Evolutionary conservation across 2,888 invertebrate genomes (phyloP), one percentile per base, ranked within the genome.

Genomic region (Drosophila leonis): DNA sequence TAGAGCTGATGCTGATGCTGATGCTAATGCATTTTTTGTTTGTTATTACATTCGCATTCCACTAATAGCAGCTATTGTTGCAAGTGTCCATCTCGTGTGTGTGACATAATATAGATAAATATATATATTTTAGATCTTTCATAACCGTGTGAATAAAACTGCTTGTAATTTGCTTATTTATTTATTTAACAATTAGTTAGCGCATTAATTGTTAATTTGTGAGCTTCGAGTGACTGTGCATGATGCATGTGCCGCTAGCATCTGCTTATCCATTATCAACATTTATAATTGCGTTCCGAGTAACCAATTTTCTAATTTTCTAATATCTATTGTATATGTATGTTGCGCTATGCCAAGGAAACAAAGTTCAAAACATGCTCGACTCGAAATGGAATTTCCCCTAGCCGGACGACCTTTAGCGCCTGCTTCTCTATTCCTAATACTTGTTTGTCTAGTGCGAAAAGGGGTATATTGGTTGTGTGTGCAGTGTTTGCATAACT

Each of bases 121-220:
- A 12, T 24, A 57, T 49, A 5, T 41, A 29, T 42, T 18, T 27
- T 18, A 39, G 41, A 44, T 48, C 55, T 62, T 63, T 46, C 51
- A 67, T 68, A 57, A 72, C 49, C 60, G 63, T 75, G 78, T 55
- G 73, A 77, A 68, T 6, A 33, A 24, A 54, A 41, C 9, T 42
- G 44, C 51, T 31, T 5, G 29, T 18, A 29, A 49, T 37, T 51
- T 4, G 4, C 2, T 73, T 55, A n/a, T 57, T 55, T 65, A 65
- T 79, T 74, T 74, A 56, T 59, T 56, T 67, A 41, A 46, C 75
- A 84, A 82, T 82, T 82, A 79, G 71, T 71, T 54, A 72, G 55
- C 15, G 44, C 65, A 65, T 86, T 79, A 82, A 71, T 84, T 71
- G 59, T 49, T 60, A 72, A 73, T 73, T 60, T 29, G 37, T 31